Evolutionary conservation across 1,140 invertebrate species (phyloP), one percentile per base, ranked within the genome.

Genomic region (Bradynema listronoti): DNA sequence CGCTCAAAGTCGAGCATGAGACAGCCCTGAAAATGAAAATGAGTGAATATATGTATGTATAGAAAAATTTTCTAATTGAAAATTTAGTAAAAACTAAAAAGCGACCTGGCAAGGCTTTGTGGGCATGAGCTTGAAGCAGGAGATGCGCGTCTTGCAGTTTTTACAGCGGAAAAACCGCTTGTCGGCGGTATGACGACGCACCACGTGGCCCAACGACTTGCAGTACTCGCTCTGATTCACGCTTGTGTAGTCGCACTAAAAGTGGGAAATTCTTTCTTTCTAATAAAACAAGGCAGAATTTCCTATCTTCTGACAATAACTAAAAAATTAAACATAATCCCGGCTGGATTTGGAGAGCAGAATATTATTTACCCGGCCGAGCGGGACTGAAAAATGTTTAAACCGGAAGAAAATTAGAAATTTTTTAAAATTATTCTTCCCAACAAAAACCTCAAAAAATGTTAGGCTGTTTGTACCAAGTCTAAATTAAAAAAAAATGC

Each of bases 91-190:
- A 30, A 11, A 49, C 46, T 49, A 11, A 9, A 49, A 43, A 27
- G 51, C 19, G 16, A 73, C 70, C 51, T 29, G 11, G 43, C 71
- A 72, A 22, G 69, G 71, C 29, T 61, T 71, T 2, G 42, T 39
- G 6, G 71, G 71, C 41, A 72, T 47, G 24, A 68, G 30, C 16
- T 51, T 65, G 45, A 62, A 72, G 32, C 41, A 43, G 36, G 50
- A 49, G 1, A 51, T 50, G 49, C 71, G 32, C n/a, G 34, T 46
- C 4, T 68, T 50, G 46, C 66, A 68, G 34, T 59, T 53, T 33
- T 56, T 57, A 46, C 66, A 68, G 29, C 66, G 61, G 65, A 68
- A 68, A 34, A 71, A 68, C 1, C 66, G 63, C 39, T 72, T 72
- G 22, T 52, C 50, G 4, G 69, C 66, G 9, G 33, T 39, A 36